phyloP scores from a whole-genome alignment of 2,888 invertebrate species.

The Leptinotarsa juncta region DNA sequence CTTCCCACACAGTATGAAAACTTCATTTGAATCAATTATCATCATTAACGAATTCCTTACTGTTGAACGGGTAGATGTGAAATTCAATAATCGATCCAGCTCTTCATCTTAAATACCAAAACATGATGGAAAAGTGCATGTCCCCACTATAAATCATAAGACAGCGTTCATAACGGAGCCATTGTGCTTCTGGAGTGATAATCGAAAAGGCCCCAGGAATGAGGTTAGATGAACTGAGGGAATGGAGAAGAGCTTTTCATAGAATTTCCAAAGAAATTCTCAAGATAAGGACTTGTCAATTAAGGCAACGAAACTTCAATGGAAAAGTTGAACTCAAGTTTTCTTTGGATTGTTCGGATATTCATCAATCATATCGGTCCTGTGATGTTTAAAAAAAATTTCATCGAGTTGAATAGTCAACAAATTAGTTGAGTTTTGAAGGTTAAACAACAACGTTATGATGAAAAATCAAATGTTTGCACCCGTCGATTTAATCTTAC shows the following conservation, averaged over 20 bases:
- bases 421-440: too few relatives aligned
- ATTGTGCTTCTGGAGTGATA: conserved; percentile 3
- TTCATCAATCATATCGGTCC: not conserved
- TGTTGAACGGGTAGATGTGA: not conserved
- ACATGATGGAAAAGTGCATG: not conserved
- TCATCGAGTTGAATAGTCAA: not conserved
- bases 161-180: not conserved
- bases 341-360: not conserved
- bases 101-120: not conserved
- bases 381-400: not conserved
- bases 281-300: not conserved
- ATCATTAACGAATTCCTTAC: not conserved
- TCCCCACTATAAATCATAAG: not conserved
- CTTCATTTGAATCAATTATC: not conserved
- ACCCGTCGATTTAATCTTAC: too few relatives aligned
- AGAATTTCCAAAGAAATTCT: not conserved
- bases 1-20: not conserved
- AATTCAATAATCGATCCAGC: not conserved
- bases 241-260: not conserved
- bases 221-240: not conserved
- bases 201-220: conserved; percentile 7
- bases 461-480: too few relatives aligned
- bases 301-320: not conserved
- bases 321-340: not conserved
- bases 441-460: too few relatives aligned